phyloP scores from a whole-genome alignment of 2,797 vertebrate genomes.

The Coreius guichenoti region DNA sequence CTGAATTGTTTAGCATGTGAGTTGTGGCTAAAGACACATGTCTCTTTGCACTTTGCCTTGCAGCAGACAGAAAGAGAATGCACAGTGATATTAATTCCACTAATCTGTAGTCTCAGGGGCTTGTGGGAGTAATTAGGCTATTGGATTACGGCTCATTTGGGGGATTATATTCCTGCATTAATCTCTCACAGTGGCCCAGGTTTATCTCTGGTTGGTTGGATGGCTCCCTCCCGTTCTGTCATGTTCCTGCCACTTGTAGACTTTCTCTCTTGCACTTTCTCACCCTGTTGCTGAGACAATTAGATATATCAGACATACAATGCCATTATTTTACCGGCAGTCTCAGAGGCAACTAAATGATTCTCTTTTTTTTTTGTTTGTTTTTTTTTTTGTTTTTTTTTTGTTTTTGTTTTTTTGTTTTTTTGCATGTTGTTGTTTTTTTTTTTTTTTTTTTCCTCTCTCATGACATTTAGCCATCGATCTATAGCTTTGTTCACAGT shows the following conservation, averaged over 20 bases:
- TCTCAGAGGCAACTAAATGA: neutral
- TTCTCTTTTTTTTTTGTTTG: neutral
- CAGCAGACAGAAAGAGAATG: neutral
- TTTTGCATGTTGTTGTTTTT: too few relatives aligned
- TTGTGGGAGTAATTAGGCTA: conserved; percentile 65
- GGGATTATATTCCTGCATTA: conserved; percentile 48
- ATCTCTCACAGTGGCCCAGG: conserved; percentile 38
- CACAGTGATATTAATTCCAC: conserved; percentile 61
- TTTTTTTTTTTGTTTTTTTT: neutral
- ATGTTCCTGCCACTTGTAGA: conserved; percentile 27
- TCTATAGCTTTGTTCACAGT: neutral
- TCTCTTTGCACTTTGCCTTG: neutral
- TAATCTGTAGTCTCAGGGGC: conserved; percentile 69
- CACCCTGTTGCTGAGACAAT: conserved; percentile 16
- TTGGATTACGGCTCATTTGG: conserved; percentile 65
- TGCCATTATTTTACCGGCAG: neutral
- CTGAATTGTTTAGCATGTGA: conserved; percentile 5
- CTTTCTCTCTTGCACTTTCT: conserved; percentile 28
- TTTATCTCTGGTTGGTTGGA: conserved; percentile 34
- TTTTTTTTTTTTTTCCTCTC: neutral
- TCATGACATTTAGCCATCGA: neutral
- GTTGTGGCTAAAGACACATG: conserved; percentile 6
- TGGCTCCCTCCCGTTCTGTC: conserved; percentile 12
- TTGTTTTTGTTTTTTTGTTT: too few relatives aligned
- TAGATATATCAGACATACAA: neutral